These are phyloP conservation scores for Solenopsis fugax DNA, from an alignment of 1,140 invertebrate species.

Conservation along the genomic window DNA sequence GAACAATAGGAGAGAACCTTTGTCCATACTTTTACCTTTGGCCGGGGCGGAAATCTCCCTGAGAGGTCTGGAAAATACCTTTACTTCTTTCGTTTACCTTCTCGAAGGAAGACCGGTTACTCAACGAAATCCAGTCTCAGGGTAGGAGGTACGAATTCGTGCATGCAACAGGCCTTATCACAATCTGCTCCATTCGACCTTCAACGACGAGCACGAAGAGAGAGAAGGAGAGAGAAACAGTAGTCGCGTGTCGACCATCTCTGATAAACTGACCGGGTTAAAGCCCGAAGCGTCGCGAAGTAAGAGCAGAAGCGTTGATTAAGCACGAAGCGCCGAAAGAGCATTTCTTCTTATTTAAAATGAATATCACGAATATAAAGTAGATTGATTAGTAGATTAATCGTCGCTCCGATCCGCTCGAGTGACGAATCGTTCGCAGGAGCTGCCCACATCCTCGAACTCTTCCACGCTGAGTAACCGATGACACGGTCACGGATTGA, in stretches of 20 bases:
- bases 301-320: constrained; percentile 36
- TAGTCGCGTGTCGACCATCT: not conserved
- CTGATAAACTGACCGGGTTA: constrained; percentile 54
- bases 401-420: not conserved
- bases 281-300: constrained; percentile 32
- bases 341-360: constrained; percentile 42
- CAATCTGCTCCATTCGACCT: constrained; percentile 2
- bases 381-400: constrained; percentile 57
- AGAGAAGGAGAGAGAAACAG: not conserved
- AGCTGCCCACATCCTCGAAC: constrained; percentile 62
- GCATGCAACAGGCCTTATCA: constrained; percentile 13
- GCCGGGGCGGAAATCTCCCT: constrained; percentile 33
- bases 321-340: constrained; percentile 45
- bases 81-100: constrained; percentile 34
- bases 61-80: constrained; percentile 10
- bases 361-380: constrained; percentile 43
- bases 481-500: constrained; percentile 58
- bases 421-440: constrained; percentile 56
- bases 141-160: not conserved
- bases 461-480: constrained; percentile 57
- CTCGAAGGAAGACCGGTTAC: not conserved
- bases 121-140: not conserved
- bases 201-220: constrained; percentile 11
- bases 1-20: constrained; percentile 71
- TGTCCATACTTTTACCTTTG: constrained; percentile 65